Conservation (phyloP, 2,888 invertebrate genomes). For the Andrena trimmerana region DNA sequence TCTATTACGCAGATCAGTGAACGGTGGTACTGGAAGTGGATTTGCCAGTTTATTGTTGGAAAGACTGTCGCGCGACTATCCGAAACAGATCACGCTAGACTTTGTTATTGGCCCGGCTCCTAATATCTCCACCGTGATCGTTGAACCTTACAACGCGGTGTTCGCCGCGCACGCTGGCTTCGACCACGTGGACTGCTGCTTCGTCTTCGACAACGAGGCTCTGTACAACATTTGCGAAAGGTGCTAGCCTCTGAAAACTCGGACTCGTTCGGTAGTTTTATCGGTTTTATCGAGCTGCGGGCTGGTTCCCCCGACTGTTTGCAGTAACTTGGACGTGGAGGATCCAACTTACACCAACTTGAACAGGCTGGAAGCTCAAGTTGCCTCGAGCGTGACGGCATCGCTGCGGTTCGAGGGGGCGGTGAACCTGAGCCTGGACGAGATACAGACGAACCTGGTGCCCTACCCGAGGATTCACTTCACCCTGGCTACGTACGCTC, state of each 20-base stretch:
- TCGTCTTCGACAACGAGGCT: constrained; percentile 92
- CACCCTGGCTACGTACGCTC: constrained; percentile 92
- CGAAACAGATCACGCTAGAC: constrained; percentile 88
- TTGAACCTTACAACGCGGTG: constrained; percentile 92
- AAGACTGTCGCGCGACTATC: constrained; percentile 88
- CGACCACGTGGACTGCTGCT: constrained; percentile 90
- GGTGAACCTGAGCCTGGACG: constrained; percentile 89
- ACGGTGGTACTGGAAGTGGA: constrained; percentile 93
- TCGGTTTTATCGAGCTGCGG: too few species aligned
- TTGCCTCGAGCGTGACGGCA: constrained; percentile 90
- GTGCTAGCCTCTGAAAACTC: constrained; percentile 33
- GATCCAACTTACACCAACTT: constrained; percentile 95
- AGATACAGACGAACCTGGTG: constrained; percentile 93
- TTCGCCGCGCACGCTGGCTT: constrained; percentile 90
- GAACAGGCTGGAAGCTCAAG: constrained; percentile 92
- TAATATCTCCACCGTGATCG: constrained; percentile 90
- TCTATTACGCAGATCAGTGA: constrained; percentile 87
- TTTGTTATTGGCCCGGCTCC: constrained; percentile 95
- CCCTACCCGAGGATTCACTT: constrained; percentile 96
- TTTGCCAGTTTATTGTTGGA: constrained; percentile 90
- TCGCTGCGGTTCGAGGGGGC: constrained; percentile 90
- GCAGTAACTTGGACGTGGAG: constrained; percentile 89
- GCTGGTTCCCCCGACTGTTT: neutral
- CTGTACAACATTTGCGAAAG: constrained; percentile 91
- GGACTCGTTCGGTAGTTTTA: too few species aligned